Base-by-base conservation (phyloP, 2,797 vertebrate species). In the Numenius phaeopus region DNA sequence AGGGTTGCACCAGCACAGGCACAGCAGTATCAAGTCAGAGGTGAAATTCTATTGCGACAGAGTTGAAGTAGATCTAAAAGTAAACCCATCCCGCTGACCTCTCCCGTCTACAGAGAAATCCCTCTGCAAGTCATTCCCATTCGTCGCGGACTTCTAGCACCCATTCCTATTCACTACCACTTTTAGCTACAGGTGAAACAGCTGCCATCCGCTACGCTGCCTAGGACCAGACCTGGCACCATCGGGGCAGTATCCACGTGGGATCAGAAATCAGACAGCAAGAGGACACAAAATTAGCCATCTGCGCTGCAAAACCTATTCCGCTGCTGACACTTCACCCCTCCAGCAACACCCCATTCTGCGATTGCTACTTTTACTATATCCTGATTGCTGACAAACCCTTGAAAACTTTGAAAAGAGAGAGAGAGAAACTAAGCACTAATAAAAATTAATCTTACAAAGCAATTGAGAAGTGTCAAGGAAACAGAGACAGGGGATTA, bases 191-290 rank as follows among this genome's bases (percentile, higher is more conserved):
- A 14, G 49, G n/a, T 21, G 62, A 5, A 57, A 27, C 12, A 30
- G 37, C 55, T 30, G 42, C 69, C 39, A 22, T 21, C n/a, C 29
- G 5, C 42, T 34, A 4, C 30, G 12, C 40, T 27, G 34, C 4
- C 62, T 10, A n/a, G 46, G 42, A 34, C 20, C 22, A 49, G 66
- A 34, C 27, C 20, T 79, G 71, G 59, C 46, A 88, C 19, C 37
- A 10, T 2, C 46, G 16, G 24, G 59, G 18, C 59, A 61, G 49
- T 15, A 49, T 37, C 50, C 54, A 52, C 0, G 0, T 44, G 39
- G 49, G 37, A 90, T 37, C 58, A 83, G 65, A 87, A 32, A 46
- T 23, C 59, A 58, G 8, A 37, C 10, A 40, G 50, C 37, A 83
- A 58, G 72, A 40, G 0, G 1, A 55, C 42, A 70, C 11, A 23